phyloP scores from a whole-genome alignment of 2,113 vertebrate genomes.

The Upupa epops region DNA sequence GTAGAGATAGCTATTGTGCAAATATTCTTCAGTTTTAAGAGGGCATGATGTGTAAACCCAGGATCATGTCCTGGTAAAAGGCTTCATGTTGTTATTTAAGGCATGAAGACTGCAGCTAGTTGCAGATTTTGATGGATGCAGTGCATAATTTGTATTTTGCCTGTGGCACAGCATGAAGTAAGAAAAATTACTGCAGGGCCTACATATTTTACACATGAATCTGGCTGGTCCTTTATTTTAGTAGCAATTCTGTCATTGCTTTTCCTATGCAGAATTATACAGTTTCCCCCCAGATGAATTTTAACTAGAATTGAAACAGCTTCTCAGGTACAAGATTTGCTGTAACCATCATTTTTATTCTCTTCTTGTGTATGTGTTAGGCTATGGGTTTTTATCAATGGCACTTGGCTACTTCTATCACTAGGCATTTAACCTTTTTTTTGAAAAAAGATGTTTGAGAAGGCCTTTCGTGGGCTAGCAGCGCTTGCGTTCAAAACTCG shows the following conservation, averaged over 20 bases:
- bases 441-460: neutral
- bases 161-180: neutral
- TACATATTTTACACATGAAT: neutral
- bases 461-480: conserved; percentile 1
- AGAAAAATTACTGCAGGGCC: neutral
- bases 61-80: neutral
- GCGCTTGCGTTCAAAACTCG: conserved; percentile 19
- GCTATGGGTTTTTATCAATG: neutral
- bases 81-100: neutral
- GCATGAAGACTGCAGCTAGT: neutral
- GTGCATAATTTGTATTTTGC: neutral
- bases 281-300: neutral
- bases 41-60: neutral
- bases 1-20: neutral
- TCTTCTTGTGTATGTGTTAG: neutral
- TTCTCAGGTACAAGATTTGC: neutral
- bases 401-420: neutral
- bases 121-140: neutral
- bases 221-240: neutral
- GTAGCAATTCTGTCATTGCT: neutral
- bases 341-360: conserved; percentile 2
- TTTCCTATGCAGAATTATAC: neutral
- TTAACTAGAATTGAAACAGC: neutral
- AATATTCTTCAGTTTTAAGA: neutral
- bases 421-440: neutral